phyloP scores from a whole-genome alignment of 64 coral and sea anemone genomes.

The Dendrophyllia cribrosa region DNA sequence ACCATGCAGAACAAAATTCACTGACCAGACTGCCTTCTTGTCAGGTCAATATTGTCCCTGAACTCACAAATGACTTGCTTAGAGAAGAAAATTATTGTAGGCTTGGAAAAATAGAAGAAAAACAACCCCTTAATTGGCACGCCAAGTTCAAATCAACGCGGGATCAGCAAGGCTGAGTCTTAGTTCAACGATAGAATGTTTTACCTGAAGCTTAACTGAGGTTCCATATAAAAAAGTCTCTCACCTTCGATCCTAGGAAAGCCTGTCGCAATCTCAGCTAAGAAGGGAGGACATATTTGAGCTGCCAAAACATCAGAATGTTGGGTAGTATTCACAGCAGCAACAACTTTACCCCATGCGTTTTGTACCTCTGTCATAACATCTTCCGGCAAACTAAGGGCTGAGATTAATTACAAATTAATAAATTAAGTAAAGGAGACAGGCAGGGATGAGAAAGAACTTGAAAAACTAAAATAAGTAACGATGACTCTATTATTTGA shows the following conservation, averaged over 20 bases:
- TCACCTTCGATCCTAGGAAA: not conserved
- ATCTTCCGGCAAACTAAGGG: not conserved
- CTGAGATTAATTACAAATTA: not conserved
- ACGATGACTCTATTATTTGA: not conserved
- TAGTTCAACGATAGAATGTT: no score
- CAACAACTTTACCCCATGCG: not conserved
- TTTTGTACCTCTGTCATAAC: not conserved
- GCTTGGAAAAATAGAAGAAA: no score
- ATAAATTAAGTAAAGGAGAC: not conserved
- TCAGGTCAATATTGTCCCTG: no score
- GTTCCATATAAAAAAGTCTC: no score
- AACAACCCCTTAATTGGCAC: no score
- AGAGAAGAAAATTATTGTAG: no score
- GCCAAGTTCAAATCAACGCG: no score
- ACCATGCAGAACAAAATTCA: no score
- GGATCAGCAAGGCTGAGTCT: no score
- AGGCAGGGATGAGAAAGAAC: not conserved
- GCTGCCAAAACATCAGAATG: not conserved
- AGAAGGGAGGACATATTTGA: not conserved
- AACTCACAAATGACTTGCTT: no score
- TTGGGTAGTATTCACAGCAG: not conserved
- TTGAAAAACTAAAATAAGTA: not conserved
- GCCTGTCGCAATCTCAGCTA: not conserved
- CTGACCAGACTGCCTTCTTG: no score
- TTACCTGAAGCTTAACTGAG: no score